Evolutionary conservation across 2,113 vertebrate genomes (phyloP), one percentile per base, ranked within the genome.

Genomic region (Megaptera novaeangliae): DNA sequence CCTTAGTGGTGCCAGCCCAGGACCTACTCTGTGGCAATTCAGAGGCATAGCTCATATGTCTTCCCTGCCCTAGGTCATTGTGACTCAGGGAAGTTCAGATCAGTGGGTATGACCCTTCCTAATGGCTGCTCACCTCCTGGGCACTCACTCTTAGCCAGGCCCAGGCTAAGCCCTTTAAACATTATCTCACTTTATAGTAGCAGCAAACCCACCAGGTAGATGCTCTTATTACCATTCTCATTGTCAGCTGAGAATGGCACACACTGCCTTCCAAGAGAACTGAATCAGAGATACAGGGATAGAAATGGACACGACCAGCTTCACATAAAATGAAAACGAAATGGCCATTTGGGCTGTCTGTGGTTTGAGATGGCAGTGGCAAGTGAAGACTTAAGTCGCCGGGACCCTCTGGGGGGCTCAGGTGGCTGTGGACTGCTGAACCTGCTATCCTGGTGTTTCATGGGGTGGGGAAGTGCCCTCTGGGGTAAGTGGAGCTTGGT

Each of bases 201-300:
- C 15, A 5, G 1, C 9, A n/a, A 0, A 72, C 20, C 6, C 0
- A 1, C 36, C 36, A 4, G 4, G 34, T 61, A 31, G 66, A 31
- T 27, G n/a, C 69, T 20, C 36, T 36, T 57, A 14, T 11, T 25
- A 41, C 23, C 39, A 5, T 29, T 14, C 4, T 59, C 34, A 0
- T 18, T 77, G 80, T 15, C 34, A 17, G 13, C 8, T 13, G 71
- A 85, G 46, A 36, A 17, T 2, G 20, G 36, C 17, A 4, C 8
- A 17, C 6, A 4, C 46, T 18, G 25, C 49, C 83, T 46, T 55
- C 75, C 9, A 0, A 6, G 88, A 31, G 41, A 57, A 39, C 0
- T 1, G 44, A n/a, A 4, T 36, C 11, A 0, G 4, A 4, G 41
- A 41, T 49, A 14, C 17, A 8, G n/a, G 41, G 68, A 14, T 18